Evolutionary conservation across 2,797 vertebrate genomes (phyloP).

Genomic region (Neosilurus mollespiculum): DNA sequence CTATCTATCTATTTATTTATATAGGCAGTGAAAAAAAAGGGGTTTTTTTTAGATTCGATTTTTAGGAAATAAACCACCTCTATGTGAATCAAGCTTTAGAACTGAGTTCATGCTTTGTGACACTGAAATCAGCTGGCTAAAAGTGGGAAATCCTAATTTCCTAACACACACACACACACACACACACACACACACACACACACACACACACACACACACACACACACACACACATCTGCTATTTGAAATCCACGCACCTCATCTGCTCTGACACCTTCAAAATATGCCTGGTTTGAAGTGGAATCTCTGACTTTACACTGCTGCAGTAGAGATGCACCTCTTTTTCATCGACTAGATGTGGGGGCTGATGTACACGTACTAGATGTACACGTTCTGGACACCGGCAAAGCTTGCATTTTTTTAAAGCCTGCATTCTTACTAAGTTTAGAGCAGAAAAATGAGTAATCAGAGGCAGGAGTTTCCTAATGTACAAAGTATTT

Average conservation of each 20-base stretch:
- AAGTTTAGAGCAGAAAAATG: not conserved
- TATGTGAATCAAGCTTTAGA: not conserved
- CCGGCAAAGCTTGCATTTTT: not conserved
- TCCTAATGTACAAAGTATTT: not conserved
- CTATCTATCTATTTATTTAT: no score
- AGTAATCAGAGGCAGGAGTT: not conserved
- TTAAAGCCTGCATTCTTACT: not conserved
- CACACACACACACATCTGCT: not conserved
- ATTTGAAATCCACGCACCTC: conserved; percentile 29
- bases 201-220: conserved; percentile 15
- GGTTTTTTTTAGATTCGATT: no score
- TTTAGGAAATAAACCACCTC: not conserved
- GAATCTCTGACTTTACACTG: not conserved
- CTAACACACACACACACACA: not conserved
- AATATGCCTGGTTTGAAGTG: not conserved
- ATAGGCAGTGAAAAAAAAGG: no score
- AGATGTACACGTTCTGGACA: not conserved
- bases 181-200: not conserved
- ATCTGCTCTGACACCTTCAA: conserved; percentile 30
- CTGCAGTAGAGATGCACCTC: not conserved
- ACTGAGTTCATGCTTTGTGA: not conserved
- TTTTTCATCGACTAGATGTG: not conserved
- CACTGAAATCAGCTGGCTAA: not conserved
- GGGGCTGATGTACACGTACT: no score
- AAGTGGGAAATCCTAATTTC: not conserved